Evolutionary conservation across 2,113 vertebrate species (phyloP), one percentile per base, ranked within the genome.

Genomic region (Erinaceus europaeus): DNA sequence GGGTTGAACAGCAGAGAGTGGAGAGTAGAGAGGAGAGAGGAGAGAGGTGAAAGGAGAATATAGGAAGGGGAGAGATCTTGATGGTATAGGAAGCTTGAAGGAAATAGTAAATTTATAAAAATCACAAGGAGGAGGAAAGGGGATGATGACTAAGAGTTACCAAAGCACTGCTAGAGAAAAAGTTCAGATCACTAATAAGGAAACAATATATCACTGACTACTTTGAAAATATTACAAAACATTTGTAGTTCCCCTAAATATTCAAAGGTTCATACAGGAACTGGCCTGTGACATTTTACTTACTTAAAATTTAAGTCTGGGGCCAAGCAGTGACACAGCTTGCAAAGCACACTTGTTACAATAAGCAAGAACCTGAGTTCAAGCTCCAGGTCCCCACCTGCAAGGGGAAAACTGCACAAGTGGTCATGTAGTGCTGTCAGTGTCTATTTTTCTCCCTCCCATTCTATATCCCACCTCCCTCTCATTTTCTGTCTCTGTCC

Each of bases 241-340:
- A 92, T 80, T 40, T n/a, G 13, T 10, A 80, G 74, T 82, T 82
- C 90, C 52, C 34, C 1, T 72, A 62, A 87, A 78, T 84, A 34
- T 82, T 68, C 84, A 12, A 78, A 82, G 18, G 29, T 81, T 75
- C 4, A 61, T 27, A 75, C 1, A 69, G 21, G 44, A 90, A 91
- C 12, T 73, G 52, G 40, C 17, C 55, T 62, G 34, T 67, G 9
- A 74, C 27, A 32, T 59, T 84, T 50, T 62, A 82, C 72, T 88
- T 86, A 82, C 80, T 87, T 91, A 85, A 85, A 91, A 89, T 36
- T 82, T 82, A n/a, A n/a, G n/a, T n/a, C n/a, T n/a, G n/a, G n/a
- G n/a, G n/a, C n/a, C n/a, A n/a, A n/a, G n/a, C n/a, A n/a, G n/a
- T n/a, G n/a, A n/a, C n/a, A n/a, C n/a, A n/a, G n/a, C n/a, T n/a